These are phyloP conservation scores for Perccottus glenii DNA, from an alignment of 2,113 vertebrate species.

Conservation along the genomic window DNA sequence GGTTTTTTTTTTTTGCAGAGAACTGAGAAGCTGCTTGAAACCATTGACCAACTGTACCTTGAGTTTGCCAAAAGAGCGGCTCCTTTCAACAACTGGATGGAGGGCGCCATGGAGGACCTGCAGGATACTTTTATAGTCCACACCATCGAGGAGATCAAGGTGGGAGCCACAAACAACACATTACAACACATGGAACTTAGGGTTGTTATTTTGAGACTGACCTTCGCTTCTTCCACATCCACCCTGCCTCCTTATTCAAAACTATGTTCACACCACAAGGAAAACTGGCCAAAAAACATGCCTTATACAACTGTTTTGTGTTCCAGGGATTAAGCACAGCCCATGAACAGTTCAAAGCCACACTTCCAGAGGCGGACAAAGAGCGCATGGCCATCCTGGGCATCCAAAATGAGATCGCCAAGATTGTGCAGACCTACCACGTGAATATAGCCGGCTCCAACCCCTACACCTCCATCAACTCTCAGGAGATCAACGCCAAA, in stretches of 20 bases:
- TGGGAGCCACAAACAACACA: constrained; percentile 41
- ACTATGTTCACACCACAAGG: not conserved
- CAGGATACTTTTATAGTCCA: constrained; percentile 99
- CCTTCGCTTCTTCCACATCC: not conserved
- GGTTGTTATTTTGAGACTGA: not conserved
- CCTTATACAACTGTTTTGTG: constrained; percentile 13
- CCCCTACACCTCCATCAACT: constrained; percentile 95
- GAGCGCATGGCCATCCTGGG: constrained; percentile 95
- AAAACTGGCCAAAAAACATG: not conserved
- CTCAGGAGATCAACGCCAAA: constrained; percentile 95
- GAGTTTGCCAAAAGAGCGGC: constrained; percentile 98
- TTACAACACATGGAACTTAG: not conserved
- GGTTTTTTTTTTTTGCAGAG: constrained; percentile 74
- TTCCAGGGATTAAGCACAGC: constrained; percentile 92
- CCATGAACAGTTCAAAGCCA: constrained; percentile 98
- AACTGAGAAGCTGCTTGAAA: constrained; percentile 96
- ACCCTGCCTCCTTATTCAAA: no score
- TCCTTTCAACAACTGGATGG: constrained; percentile 99
- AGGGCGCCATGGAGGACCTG: constrained; percentile 98
- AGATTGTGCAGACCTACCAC: constrained; percentile 97
- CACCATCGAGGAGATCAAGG: constrained; percentile 98
- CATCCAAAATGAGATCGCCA: constrained; percentile 96
- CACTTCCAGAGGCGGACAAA: constrained; percentile 95
- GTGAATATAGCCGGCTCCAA: constrained; percentile 96
- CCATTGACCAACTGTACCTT: constrained; percentile 96